phyloP scores from a whole-genome alignment of 2,888 invertebrate genomes.

The Oscheius onirici region DNA sequence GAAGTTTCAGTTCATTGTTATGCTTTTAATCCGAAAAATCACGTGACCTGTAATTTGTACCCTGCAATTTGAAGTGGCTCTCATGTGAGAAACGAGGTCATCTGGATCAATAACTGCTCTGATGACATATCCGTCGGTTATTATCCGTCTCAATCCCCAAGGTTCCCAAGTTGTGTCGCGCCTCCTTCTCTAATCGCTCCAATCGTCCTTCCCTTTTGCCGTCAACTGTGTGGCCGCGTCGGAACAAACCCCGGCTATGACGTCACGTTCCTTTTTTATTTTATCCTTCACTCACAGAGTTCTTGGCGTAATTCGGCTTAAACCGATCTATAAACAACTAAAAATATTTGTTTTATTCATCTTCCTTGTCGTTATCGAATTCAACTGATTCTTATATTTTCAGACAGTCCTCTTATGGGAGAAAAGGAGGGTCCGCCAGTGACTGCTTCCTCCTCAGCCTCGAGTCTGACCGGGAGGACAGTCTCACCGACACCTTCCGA shows the following conservation, averaged over 20 bases:
- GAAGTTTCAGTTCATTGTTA: too few species aligned
- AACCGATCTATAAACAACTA: background rate
- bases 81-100: too few species aligned
- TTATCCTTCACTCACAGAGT: background rate
- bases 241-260: background rate
- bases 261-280: constrained; percentile 2
- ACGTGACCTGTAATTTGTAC: too few species aligned
- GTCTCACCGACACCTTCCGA: constrained; percentile 16
- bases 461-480: background rate
- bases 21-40: too few species aligned
- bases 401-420: constrained; percentile 8
- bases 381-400: too few species aligned
- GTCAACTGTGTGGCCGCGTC: background rate
- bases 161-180: background rate
- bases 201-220: background rate
- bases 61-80: too few species aligned
- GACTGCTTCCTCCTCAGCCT: background rate
- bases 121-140: too few species aligned
- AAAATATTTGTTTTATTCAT: background rate
- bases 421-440: constrained; percentile 13
- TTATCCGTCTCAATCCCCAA: too few species aligned
- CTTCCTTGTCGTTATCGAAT: background rate
- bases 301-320: background rate
- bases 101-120: too few species aligned
- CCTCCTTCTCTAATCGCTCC: background rate